Percentiles rank a stretch among this genome's conserved stretches.
phyloP scores from a whole-genome alignment of 2,113 vertebrate genomes.

The Pimephales promelas region DNA sequence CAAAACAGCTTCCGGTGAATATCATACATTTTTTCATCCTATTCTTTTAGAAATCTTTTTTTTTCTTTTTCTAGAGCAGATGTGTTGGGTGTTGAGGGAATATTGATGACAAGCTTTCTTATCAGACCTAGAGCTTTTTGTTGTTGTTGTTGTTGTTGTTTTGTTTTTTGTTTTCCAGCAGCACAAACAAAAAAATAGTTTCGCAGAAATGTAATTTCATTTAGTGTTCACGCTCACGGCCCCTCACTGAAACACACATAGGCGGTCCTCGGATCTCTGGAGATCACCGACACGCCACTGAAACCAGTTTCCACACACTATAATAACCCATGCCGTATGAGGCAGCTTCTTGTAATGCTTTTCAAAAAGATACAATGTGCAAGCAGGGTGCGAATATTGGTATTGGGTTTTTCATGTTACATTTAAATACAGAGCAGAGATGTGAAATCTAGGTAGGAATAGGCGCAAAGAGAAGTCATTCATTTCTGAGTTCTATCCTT shows the following conservation, averaged over 20 bases:
- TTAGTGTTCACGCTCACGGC: neutral
- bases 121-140: neutral
- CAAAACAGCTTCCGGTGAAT: neutral
- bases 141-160: too few species aligned
- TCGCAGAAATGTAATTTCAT: conserved; percentile 30
- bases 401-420: neutral
- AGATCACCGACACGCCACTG: neutral
- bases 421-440: neutral
- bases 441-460: neutral
- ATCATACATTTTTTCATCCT: neutral
- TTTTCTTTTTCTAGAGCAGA: neutral
- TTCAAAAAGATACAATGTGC: neutral
- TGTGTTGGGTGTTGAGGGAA: conserved; percentile 8
- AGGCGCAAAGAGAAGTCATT: neutral
- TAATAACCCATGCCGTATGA: conserved; percentile 1
- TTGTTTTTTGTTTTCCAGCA: neutral
- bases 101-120: conserved; percentile 16
- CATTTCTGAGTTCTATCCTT: neutral
- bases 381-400: neutral
- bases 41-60: neutral
- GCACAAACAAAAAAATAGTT: neutral
- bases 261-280: neutral
- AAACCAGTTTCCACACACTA: conserved; percentile 3
- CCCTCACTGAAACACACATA: neutral
- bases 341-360: neutral